phyloP scores from a whole-genome alignment of 2,113 vertebrate genomes.

The Onychorhynchus coronatus region DNA sequence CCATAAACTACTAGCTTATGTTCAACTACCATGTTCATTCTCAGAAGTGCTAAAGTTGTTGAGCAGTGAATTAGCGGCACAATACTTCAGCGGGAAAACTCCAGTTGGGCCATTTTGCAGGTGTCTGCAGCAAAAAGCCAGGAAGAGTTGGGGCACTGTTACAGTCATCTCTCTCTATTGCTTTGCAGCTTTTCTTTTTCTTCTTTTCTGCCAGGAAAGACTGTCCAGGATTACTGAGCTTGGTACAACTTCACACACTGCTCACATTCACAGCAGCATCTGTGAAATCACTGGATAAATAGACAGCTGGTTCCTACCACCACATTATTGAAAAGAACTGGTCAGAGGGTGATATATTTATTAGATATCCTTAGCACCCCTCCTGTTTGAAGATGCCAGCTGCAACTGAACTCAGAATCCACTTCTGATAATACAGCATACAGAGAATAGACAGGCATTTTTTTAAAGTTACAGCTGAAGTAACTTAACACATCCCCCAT shows the following conservation, averaged over 20 bases:
- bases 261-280: neutral
- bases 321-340: neutral
- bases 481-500: neutral
- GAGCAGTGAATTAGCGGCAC: neutral
- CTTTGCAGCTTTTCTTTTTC: constrained; percentile 20
- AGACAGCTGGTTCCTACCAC: neutral
- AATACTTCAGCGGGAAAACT: constrained; percentile 1
- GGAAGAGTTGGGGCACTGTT: neutral
- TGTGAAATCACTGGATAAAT: neutral
- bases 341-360: neutral
- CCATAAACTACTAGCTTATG: neutral
- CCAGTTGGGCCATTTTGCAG: constrained; percentile 38
- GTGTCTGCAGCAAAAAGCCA: constrained; percentile 52
- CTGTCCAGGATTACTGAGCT: neutral
- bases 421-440: neutral
- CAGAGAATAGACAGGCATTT: neutral
- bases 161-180: neutral
- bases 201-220: constrained; percentile 2
- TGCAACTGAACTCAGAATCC: neutral
- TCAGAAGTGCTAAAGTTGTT: constrained; percentile 21
- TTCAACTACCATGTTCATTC: neutral
- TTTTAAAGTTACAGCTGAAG: neutral
- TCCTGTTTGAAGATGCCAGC: neutral
- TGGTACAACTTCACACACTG: neutral
- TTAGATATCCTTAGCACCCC: neutral